Evolutionary conservation across 2,113 vertebrate genomes (phyloP).

Genomic region (Ptilorrhoa leucosticta): DNA sequence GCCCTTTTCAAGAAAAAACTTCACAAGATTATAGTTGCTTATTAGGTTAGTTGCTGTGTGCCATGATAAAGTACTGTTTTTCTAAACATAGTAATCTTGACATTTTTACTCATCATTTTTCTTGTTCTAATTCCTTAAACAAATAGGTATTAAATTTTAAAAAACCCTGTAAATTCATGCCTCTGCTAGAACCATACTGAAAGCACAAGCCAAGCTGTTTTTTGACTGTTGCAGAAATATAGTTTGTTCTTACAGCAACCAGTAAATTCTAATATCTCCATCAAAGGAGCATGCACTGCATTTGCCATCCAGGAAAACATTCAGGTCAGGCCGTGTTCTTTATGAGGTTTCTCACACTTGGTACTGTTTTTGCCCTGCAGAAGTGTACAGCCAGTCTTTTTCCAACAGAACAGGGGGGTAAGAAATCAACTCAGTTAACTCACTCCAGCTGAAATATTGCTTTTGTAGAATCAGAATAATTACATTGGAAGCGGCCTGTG

Average conservation of each 20-base stretch:
- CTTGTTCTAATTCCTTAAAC: neutral
- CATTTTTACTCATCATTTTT: neutral
- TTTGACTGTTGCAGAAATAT: neutral
- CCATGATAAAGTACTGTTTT: neutral
- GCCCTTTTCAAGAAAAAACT: neutral
- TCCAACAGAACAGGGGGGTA: neutral
- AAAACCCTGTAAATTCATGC: neutral
- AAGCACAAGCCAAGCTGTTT: neutral
- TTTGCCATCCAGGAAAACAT: neutral
- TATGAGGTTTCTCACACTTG: neutral
- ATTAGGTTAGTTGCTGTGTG: neutral
- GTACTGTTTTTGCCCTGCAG: neutral
- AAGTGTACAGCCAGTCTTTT: neutral
- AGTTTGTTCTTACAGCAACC: neutral
- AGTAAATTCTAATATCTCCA: neutral
- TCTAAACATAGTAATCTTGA: neutral
- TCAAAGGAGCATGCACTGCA: neutral
- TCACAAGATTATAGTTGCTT: neutral
- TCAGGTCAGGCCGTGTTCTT: neutral
- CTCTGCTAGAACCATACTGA: neutral
- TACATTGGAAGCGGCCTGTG: neutral
- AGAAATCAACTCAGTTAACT: neutral
- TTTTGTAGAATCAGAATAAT: neutral
- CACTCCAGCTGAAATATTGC: neutral
- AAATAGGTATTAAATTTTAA: fast-evolving